Base-by-base conservation (phyloP, 2,113 vertebrate genomes). In the Cyprinodon brontotheroides region DNA sequence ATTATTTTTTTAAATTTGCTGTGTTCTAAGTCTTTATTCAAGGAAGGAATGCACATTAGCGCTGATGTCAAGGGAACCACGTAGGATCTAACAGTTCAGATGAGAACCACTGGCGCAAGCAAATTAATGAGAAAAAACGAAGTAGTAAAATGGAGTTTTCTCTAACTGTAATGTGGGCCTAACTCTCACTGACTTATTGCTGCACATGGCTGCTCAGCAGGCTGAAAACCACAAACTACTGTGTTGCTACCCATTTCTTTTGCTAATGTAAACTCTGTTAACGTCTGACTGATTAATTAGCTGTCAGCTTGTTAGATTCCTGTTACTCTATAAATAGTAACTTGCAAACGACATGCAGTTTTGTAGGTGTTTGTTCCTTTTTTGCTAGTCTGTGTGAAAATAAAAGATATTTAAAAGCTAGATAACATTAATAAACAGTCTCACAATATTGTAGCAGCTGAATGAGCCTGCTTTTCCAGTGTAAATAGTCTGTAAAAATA, bases 31-130 rank as follows among this genome's bases (percentile, higher is more conserved):
- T 68, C 72, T 81, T 79, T 68, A 62, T 61, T 81, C 74, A 22
- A 67, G 43, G 61, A 67, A 59, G 66, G 59, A 80, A 78, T 79
- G 82, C 66, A 72, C 65, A 80, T 84, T 86, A 82, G 83, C 68
- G 59, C 72, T 79, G 45, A 53, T 71, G 77, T 77, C 66, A 75
- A 75, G 73, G 11, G 40, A 81, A 82, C 70, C 43, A 11, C 47
- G 65, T 66, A 78, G 63, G 74, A 78, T 71, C 72, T 61, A 77
- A 65, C 75, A 57, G 17, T 39, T 80, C 57, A 68, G 65, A 65
- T 82, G 70, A 48, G 64, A 80, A 61, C 6, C 17, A 11, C 75
- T 81, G 72, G 70, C 82, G 59, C 59, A 61, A 20, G 73, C 79
- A 80, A 91, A 87, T 81, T 77, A 88, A 81, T 13, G 3, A 74